These are phyloP conservation scores for Aphaenogaster rudis DNA, from an alignment of 1,140 invertebrate species.

Conservation along the genomic window DNA sequence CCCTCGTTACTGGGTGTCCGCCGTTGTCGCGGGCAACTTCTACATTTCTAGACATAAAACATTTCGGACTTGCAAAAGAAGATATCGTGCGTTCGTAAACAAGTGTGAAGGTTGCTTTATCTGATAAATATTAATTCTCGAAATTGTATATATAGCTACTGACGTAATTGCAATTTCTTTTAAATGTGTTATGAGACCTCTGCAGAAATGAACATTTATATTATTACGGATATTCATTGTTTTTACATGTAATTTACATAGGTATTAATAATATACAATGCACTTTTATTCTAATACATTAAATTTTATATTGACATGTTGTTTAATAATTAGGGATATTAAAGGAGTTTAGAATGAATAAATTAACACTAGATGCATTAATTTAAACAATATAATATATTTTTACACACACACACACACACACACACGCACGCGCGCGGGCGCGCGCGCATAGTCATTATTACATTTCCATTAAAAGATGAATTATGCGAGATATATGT, in stretches of 20 bases:
- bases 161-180: neutral
- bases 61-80: constrained; percentile 8
- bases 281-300: neutral
- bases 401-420: neutral
- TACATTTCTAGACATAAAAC: constrained; percentile 67
- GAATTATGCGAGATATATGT: neutral
- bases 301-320: neutral
- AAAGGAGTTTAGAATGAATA: neutral
- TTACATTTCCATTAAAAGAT: neutral
- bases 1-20: constrained; percentile 67
- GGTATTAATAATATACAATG: neutral
- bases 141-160: neutral
- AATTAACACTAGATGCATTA: neutral
- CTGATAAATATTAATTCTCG: neutral
- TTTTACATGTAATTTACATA: neutral
- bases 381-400: neutral
- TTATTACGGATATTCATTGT: neutral
- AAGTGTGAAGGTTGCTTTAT: neutral
- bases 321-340: neutral
- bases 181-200: neutral
- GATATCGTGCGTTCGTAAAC: neutral
- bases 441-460: no score
- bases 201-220: neutral
- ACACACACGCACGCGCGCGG: no score
- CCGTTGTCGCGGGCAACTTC: constrained; percentile 57